Evolutionary conservation across 2,888 invertebrate genomes (phyloP), one percentile per base, ranked within the genome.

Genomic region (Allygus modestus): DNA sequence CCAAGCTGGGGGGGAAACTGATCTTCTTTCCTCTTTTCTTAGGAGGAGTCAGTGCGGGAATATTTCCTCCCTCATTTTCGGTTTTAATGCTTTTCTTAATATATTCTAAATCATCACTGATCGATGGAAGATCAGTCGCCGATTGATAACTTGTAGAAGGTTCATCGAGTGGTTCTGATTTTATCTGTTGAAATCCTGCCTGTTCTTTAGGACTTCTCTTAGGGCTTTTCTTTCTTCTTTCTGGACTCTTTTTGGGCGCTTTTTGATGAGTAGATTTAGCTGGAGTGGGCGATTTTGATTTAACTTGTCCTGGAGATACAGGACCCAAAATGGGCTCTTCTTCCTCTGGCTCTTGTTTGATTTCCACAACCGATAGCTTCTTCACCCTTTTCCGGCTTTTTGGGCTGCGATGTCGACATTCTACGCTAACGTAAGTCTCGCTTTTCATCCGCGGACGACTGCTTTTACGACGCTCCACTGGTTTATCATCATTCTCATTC

Each of bases 341-440:
- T 0, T 79, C 79, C n/a, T 9, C 1, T 0, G 79, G 79, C 37
- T 79, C 79, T 58, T 79, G 58, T 79, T 79, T 79, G 17, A 79
- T 79, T 58, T 79, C 58, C 5, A 37, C 41, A 23, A 73, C 33
- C 20, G 58, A 33, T 33, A 11, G n/a, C 17, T 79, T 79, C 58
- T 79, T 79, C 31, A 79, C n/a, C 23, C 37, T 51, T 33, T 37
- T 28, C 0, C 58, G 54, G 12, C 33, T 79, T 31, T 79, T 79
- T 15, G 37, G n/a, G 15, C n/a, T 58, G 33, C 79, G 79, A 23
- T 17, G 58, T 33, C 79, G 79, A 58, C 79, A 79, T 31, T 79
- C 79, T 17, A 79, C 79, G 20, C 79, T 79, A 9, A 79, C 79
- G n/a, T 79, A 79, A 0, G 26, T 51, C 17, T 54, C 58, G 23